phyloP scores from a whole-genome alignment of 2,797 vertebrate species.

The Poecile montanus region DNA sequence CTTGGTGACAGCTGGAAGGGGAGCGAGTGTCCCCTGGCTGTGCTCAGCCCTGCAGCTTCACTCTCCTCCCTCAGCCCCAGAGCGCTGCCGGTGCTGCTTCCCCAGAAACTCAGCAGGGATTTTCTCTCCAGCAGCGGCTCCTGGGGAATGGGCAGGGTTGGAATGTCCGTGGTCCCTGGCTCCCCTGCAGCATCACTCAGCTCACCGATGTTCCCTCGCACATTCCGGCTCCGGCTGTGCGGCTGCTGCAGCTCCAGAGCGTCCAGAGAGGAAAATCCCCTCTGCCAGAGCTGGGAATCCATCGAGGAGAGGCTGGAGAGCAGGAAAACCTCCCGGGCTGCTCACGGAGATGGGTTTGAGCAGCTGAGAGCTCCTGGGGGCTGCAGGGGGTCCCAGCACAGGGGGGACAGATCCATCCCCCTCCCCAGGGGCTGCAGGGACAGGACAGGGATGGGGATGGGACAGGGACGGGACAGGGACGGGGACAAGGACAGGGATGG shows the following conservation, averaged over 20 bases:
- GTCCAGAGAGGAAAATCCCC: background rate
- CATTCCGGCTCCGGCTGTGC: background rate
- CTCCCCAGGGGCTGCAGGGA: background rate
- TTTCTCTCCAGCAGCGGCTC: background rate
- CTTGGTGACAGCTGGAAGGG: conserved; percentile 17
- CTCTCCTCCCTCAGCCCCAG: background rate
- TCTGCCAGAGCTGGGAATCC: background rate
- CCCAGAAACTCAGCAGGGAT: background rate
- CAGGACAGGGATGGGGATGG: background rate
- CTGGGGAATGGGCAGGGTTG: background rate
- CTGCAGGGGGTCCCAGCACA: background rate
- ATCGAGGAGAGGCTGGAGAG: background rate
- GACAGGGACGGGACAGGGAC: too few species aligned
- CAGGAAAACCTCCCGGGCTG: background rate
- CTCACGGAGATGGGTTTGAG: background rate
- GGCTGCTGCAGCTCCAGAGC: background rate
- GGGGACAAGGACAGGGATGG: too few species aligned
- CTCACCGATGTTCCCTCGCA: background rate
- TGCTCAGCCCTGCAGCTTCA: background rate
- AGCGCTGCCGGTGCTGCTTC: background rate
- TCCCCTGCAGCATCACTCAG: background rate
- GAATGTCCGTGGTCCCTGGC: too few species aligned
- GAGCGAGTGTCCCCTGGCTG: background rate
- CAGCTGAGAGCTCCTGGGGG: background rate
- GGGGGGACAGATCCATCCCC: background rate